A percentile compares a stretch with the other conserved stretches of the same genome.
Evolutionary conservation across 1,140 invertebrate genomes (phyloP).

Genomic region (Rhopalosiphum padi): DNA sequence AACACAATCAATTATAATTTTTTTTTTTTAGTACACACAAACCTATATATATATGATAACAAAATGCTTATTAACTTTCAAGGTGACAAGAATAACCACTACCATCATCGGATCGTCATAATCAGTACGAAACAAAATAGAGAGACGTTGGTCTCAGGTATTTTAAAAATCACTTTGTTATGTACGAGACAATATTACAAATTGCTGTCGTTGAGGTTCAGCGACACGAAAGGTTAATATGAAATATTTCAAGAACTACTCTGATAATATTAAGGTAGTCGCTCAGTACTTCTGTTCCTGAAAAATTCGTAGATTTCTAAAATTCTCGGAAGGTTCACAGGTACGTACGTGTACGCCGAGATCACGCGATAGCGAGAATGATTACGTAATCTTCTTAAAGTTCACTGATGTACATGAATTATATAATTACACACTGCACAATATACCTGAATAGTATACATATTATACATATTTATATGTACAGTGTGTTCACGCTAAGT

Average conservation of each 20-base stretch:
- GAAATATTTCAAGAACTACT: neutral
- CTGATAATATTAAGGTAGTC: neutral
- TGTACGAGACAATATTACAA: neutral
- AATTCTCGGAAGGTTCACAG: neutral
- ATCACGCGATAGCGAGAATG: neutral
- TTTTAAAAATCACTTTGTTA: neutral
- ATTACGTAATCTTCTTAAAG: neutral
- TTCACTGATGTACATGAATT: neutral
- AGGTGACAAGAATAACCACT: neutral
- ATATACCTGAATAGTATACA: neutral
- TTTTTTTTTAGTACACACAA: neutral
- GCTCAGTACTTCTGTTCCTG: neutral
- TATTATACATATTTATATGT: neutral
- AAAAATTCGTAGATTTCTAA: neutral
- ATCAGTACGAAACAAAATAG: too few species aligned
- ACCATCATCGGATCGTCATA: too few species aligned
- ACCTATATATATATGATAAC: neutral
- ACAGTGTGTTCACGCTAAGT: neutral
- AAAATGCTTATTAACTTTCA: too few species aligned
- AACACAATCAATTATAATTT: neutral
- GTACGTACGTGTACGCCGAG: neutral
- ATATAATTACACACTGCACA: neutral
- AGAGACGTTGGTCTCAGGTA: neutral
- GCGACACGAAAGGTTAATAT: neutral
- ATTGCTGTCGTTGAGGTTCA: neutral